Evolutionary conservation across 2,797 vertebrate species (phyloP).

Genomic region (Coccyzus lansbergi): DNA sequence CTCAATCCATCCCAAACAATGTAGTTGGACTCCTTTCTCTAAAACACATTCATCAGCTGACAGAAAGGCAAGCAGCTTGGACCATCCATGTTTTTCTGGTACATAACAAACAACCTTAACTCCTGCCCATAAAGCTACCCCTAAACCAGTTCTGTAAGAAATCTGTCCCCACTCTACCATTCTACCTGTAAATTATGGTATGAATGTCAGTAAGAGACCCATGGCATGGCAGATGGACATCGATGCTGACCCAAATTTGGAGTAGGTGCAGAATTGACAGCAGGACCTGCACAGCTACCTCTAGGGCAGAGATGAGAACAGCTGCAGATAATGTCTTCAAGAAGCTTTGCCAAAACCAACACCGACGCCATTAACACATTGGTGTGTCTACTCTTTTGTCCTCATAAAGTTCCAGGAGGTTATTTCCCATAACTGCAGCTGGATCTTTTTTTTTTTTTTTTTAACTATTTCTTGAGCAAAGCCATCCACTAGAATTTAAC

Average conservation of each 20-base stretch:
- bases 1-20: accelerated
- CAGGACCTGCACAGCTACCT: accelerated
- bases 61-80: neutral
- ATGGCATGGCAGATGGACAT: neutral
- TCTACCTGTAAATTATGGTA: neutral
- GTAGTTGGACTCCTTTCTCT: neutral
- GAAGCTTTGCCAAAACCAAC: neutral
- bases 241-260: accelerated
- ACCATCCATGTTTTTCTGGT: neutral
- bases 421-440: neutral
- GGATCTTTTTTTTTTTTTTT: neutral
- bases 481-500: neutral
- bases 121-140: neutral
- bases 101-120: neutral
- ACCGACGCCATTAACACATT: neutral
- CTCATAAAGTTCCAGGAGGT: neutral
- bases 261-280: neutral
- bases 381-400: neutral
- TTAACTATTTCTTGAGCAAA: neutral
- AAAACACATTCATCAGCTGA: neutral
- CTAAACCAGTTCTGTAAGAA: neutral
- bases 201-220: neutral
- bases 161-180: neutral
- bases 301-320: neutral
- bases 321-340: neutral